Base-by-base conservation (phyloP, 1,140 invertebrate genomes). In the Triops cancriformis region DNA sequence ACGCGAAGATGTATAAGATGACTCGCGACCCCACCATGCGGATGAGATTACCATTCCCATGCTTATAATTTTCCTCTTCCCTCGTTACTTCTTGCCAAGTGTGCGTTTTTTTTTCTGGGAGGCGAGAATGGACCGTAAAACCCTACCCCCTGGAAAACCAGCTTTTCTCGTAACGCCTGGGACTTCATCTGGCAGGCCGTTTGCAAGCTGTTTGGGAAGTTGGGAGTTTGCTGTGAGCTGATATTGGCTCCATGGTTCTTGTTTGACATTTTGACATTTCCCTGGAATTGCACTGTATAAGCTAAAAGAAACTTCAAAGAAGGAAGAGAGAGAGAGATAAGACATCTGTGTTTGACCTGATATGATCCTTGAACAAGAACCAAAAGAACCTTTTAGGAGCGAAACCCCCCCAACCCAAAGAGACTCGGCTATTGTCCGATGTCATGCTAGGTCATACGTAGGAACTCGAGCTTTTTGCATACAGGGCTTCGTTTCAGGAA, bases 1-100 rank as follows among this genome's bases (percentile, higher is more conserved):
- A n/a, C 14, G n/a, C 18, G 0, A 64, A 64, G 51, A 64, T 64
- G 23, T 23, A 23, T 23, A 64, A 64, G 51, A 64, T 64, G 51
- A 64, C 51, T 18, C 14, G 51, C 51, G 51, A 64, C 51, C 51
- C 51, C 51, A 64, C 51, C 51, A 23, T 23, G 51, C 23, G 51
- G 51, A 64, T 64, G 51, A 64, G 23, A 64, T 64, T 64, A n/a
- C 51, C 51, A 64, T 64, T 64, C 51, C 51, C 51, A 64, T 64
- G 51, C 51, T 64, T 64, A 64, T 64, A 64, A 64, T 64, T 64
- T 64, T 64, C 14, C 51, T 64, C 18, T 10, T 23, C 14, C 14
- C 51, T 64, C 51, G 4, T 64, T 23, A 64, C 23, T 64, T 64
- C 51, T 64, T 64, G 3, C 51, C 51, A 23, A 64, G 51, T 64